Evolutionary conservation across 1,140 invertebrate species (phyloP).

Genomic region (Caenorhabditis elegans): DNA sequence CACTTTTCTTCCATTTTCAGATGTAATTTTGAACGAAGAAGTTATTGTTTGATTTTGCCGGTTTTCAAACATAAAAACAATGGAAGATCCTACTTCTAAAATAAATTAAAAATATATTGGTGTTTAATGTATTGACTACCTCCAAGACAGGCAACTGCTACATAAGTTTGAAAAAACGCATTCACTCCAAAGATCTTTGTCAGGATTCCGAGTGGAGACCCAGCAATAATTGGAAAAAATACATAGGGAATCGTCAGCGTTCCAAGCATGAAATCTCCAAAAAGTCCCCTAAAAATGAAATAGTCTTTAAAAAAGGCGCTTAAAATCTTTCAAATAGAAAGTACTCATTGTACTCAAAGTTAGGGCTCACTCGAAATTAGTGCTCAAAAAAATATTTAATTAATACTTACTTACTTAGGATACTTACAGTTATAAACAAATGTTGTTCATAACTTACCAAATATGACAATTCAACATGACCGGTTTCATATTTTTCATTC

Average conservation of each 20-base stretch:
- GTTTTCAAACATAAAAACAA: background rate
- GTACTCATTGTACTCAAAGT: no score
- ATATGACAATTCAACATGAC: background rate
- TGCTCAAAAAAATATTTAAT: no score
- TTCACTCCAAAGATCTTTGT: background rate
- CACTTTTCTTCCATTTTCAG: background rate
- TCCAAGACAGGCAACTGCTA: background rate
- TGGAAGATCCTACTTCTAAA: background rate
- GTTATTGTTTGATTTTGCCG: background rate
- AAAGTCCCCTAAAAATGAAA: background rate
- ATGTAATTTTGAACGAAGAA: background rate
- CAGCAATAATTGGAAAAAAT: background rate
- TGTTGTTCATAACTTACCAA: no score
- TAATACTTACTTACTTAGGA: no score
- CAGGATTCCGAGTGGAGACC: background rate
- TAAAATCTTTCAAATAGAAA: no score
- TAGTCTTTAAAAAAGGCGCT: no score
- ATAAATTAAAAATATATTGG: background rate
- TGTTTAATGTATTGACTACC: background rate
- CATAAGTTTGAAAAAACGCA: constrained; percentile 6
- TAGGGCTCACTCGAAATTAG: no score
- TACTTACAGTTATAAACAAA: no score
- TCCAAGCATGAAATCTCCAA: background rate
- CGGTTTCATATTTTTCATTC: background rate
- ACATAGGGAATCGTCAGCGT: background rate